Evolutionary conservation across 64 coral and sea anemone genomes (phyloP).

Genomic region (Orbicella faveolata): DNA sequence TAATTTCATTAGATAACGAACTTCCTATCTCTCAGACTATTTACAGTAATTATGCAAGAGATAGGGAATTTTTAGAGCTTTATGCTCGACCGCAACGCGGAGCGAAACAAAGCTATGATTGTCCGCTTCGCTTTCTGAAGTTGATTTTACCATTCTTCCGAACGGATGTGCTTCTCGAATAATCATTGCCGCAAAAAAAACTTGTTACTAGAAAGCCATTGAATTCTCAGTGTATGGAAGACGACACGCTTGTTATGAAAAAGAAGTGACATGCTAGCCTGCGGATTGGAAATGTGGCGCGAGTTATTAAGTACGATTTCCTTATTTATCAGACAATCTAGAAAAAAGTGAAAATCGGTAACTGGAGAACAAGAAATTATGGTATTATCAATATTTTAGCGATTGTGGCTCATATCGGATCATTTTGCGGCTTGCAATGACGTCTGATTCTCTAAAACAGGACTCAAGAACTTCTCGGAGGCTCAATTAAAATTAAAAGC

Average conservation of each 20-base stretch:
- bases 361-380: neutral
- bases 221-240: neutral
- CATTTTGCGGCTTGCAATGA: neutral
- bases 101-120: neutral
- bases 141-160: neutral
- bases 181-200: too few relatives aligned
- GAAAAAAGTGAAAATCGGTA: neutral
- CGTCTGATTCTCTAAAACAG: neutral
- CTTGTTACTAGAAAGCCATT: neutral
- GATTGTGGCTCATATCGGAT: neutral
- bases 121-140: neutral
- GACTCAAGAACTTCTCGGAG: neutral
- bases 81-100: neutral
- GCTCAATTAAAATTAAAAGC: neutral
- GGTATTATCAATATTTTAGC: neutral
- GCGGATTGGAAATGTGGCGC: neutral
- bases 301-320: neutral
- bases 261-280: neutral
- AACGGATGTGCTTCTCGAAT: neutral
- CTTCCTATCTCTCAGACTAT: constrained; percentile 1
- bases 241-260: neutral
- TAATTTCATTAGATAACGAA: constrained; percentile 12
- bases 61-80: neutral
- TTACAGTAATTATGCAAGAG: neutral
- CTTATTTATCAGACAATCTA: neutral